phyloP scores from a whole-genome alignment of 2,888 invertebrate species.

The Tenthredo amoena region DNA sequence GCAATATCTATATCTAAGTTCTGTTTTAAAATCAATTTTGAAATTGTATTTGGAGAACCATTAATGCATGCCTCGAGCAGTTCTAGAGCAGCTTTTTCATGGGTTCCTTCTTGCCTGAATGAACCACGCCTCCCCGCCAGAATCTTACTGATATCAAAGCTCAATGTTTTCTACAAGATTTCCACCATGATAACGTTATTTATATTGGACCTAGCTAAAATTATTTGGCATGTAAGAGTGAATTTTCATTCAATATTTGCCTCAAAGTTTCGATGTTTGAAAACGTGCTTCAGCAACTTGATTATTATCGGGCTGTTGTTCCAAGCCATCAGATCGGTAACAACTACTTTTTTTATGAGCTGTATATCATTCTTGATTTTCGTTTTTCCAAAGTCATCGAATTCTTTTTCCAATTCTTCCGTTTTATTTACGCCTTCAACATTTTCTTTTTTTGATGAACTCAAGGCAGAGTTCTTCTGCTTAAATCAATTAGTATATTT shows the following conservation, averaged over 20 bases:
- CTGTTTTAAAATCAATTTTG: constrained; percentile 75
- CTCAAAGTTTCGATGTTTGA: constrained; percentile 76
- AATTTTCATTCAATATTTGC: not conserved
- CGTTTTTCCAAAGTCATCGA: constrained; percentile 34
- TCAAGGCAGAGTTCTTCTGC: not conserved
- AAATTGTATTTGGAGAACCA: constrained; percentile 69
- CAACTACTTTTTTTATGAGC: constrained; percentile 63
- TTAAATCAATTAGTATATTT: not conserved
- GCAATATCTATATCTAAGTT: constrained; percentile 79
- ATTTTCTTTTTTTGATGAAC: not conserved
- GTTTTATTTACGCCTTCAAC: not conserved
- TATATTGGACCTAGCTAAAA: not conserved
- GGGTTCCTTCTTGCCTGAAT: constrained; percentile 67
- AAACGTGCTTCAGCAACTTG: constrained; percentile 80
- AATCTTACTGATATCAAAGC: constrained; percentile 68
- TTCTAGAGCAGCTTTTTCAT: constrained; percentile 69
- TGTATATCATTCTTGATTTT: not conserved
- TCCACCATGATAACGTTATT: not conserved
- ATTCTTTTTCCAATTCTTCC: not conserved
- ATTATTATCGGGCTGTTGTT: constrained; percentile 79
- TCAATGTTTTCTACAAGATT: constrained; percentile 65
- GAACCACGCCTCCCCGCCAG: constrained; percentile 66
- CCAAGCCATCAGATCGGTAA: constrained; percentile 77
- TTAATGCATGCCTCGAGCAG: constrained; percentile 70
- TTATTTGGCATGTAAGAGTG: not conserved